Conservation (phyloP, 1,140 invertebrate species). For the Coptotermes formosanus region DNA sequence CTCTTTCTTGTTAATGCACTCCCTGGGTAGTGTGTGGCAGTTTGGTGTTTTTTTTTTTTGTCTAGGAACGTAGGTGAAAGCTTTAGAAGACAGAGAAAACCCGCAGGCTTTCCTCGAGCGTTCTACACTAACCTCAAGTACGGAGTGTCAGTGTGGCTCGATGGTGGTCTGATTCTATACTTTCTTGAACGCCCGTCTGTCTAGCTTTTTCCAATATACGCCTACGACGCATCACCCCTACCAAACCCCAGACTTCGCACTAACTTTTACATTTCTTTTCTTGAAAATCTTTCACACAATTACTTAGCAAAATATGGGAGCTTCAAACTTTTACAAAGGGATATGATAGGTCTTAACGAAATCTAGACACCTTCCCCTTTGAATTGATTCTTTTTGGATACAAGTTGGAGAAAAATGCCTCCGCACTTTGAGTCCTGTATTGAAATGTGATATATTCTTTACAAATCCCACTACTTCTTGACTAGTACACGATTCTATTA, state of each 20-base stretch:
- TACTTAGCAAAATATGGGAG: conserved; percentile 2
- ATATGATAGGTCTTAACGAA: neutral
- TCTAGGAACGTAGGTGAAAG: neutral
- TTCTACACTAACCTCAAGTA: too few species aligned
- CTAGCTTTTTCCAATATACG: neutral
- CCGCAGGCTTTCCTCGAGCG: too few species aligned
- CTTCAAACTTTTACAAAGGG: neutral
- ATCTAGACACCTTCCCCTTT: neutral
- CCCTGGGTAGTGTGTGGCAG: neutral
- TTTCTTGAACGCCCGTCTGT: neutral
- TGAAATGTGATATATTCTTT: neutral
- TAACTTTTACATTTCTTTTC: neutral
- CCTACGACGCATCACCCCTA: neutral
- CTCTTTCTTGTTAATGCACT: neutral
- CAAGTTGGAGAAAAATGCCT: neutral
- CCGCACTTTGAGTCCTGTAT: neutral
- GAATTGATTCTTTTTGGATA: neutral
- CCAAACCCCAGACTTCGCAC: neutral
- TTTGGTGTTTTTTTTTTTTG: neutral
- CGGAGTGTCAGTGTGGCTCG: too few species aligned
- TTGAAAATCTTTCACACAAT: neutral
- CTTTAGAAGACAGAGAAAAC: neutral
- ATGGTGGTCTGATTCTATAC: neutral
- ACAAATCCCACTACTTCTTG: too few species aligned
- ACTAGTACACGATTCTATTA: too few species aligned